Base-by-base conservation (phyloP, 2,888 invertebrate genomes). In the Branchipolynoe longqiensis region DNA sequence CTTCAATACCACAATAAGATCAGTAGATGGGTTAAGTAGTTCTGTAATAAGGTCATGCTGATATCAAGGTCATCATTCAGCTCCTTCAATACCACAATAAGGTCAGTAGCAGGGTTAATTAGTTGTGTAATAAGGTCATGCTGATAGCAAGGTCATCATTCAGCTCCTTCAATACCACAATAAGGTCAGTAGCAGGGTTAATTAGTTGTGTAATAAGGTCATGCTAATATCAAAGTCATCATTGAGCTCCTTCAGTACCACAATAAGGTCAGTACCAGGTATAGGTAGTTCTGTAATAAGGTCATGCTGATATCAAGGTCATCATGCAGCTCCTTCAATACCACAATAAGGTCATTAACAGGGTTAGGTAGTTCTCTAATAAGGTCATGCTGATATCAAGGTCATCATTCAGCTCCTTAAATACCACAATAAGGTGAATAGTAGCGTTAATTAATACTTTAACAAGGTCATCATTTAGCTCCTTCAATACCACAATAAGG, bases 401-500 rank as follows among this genome's bases (percentile, higher is more conserved):
- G 18, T 48, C 48, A 48, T 48, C 48, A 99, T 99, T 12, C 48
- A 48, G 48, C 48, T 48, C 18, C 48, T 48, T 18, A 8, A 48
- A 18, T 48, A 48, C 18, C 48, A 48, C 48, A 48, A 48, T 18
- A 48, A 48, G 48, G 99, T 99, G 92, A 99, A 99, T 94, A 99
- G 99, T 92, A 99, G 99, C 95, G 96, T 99, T 91, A 98, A 99
- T 98, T 99, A 99, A 95, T 99, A 99, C 95, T 99, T 99, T 94
- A 99, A 99, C 95, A 99, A 99, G 94, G 99, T 99, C 92, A 99
- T 99, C 94, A 99, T 99, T 92, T 99, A 99, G 95, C 96, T 99
- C 91, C 98, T 99, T 98, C 99, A 99, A 95, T 99, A 99, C 95
- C 99, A 99, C 94, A 99, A 99, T 95, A 99, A 99, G 97, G 99